phyloP scores from a whole-genome alignment of 2,888 invertebrate species.

The Eupithecia tripunctaria region DNA sequence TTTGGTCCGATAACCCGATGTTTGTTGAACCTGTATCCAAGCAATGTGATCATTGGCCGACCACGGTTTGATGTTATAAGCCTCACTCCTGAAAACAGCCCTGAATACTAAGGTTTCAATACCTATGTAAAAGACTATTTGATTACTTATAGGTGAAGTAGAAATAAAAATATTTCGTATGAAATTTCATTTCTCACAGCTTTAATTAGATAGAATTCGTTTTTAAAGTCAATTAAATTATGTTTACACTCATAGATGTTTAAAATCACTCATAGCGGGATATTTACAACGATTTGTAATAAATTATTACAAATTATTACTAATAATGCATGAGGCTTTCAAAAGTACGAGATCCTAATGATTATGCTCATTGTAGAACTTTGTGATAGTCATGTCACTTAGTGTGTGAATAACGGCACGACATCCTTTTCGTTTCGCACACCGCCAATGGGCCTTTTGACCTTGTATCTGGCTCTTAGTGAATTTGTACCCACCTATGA shows the following conservation, averaged over 20 bases:
- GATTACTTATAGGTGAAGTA: not conserved
- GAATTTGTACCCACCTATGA: not conserved
- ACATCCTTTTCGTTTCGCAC: not conserved
- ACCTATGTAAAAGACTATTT: not conserved
- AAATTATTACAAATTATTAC: no score
- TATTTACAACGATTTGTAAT: not conserved
- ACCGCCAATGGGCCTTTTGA: not conserved
- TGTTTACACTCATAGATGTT: no score
- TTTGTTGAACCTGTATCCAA: conserved; percentile 1
- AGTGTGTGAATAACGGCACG: conserved; percentile 43
- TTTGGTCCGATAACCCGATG: not conserved
- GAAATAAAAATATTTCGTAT: not conserved
- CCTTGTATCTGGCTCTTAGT: not conserved
- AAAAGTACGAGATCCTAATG: conserved; percentile 32
- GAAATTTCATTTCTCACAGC: not conserved
- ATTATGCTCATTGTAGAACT: conserved; percentile 45
- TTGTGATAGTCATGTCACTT: conserved; percentile 41
- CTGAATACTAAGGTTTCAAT: not conserved
- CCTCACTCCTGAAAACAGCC: not conserved
- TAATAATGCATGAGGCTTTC: not conserved
- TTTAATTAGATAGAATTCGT: not conserved
- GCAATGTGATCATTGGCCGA: not conserved
- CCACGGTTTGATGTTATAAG: not conserved
- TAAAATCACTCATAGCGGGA: no score
- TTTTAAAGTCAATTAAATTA: not conserved